A percentile compares a stretch with the other conserved stretches of the same genome.
Evolutionary conservation across 2,797 vertebrate species (phyloP).

Genomic region (Nannoperca australis): DNA sequence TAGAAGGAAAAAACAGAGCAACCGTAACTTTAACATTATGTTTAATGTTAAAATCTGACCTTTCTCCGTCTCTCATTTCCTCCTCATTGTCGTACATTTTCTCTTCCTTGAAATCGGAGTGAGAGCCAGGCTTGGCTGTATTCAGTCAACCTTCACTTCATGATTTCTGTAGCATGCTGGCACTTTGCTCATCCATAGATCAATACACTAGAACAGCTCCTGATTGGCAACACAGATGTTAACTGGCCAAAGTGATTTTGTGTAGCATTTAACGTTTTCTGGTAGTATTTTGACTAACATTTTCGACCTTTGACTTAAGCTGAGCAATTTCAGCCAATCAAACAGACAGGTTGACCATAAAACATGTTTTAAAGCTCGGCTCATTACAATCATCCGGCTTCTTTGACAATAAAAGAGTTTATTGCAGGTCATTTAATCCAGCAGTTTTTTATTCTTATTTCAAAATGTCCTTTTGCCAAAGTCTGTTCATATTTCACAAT

Average conservation of each 20-base stretch:
- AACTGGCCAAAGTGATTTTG: slow-evolving; percentile 7
- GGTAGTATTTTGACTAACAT: too few relatives aligned
- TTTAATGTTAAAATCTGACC: slow-evolving; percentile 22
- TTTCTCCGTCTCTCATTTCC: neutral
- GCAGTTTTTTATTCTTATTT: too few relatives aligned
- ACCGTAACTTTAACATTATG: slow-evolving; percentile 28
- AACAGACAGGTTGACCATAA: neutral
- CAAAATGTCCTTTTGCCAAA: neutral
- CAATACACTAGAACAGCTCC: slow-evolving; percentile 50
- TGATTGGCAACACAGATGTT: neutral
- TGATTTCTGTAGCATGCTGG: slow-evolving; percentile 59
- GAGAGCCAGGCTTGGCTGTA: slow-evolving; percentile 34
- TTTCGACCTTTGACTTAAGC: neutral
- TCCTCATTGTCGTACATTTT: slow-evolving; percentile 16
- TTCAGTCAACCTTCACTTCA: slow-evolving; percentile 69
- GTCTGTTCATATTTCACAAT: neutral
- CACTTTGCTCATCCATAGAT: slow-evolving; percentile 64
- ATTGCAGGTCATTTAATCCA: neutral
- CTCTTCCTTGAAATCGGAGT: slow-evolving; percentile 65
- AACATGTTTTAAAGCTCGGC: neutral
- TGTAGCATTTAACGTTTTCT: neutral
- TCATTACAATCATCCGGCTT: neutral
- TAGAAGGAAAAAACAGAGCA: slow-evolving; percentile 38
- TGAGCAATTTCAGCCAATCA: slow-evolving; percentile 1
- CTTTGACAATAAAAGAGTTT: neutral